phyloP scores from a whole-genome alignment of 2,797 vertebrate species.

The Anguilla pacifica region DNA sequence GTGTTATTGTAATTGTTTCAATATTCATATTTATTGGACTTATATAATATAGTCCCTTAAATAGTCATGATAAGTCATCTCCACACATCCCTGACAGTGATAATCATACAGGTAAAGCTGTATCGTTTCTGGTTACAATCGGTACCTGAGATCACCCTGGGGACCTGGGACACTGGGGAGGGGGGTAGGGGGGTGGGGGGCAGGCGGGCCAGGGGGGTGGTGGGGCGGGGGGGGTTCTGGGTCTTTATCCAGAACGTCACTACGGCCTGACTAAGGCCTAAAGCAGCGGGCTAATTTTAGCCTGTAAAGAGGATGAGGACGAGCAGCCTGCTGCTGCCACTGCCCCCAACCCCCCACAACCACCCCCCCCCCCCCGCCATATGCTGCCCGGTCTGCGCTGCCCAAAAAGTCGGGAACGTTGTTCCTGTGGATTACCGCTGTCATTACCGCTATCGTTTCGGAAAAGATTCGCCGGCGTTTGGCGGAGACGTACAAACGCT shows the following conservation, averaged over 20 bases:
- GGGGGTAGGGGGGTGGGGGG: constrained; percentile 34
- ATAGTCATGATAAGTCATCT: neutral
- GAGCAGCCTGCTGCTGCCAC: constrained; percentile 89
- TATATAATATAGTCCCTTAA: neutral
- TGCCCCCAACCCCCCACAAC: constrained; percentile 55
- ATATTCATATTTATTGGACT: neutral
- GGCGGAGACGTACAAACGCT: constrained; percentile 63
- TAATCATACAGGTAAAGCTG: neutral
- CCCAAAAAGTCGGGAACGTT: constrained; percentile 80
- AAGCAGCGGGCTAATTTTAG: constrained; percentile 95
- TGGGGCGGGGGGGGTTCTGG: no score
- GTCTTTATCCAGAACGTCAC: constrained; percentile 75
- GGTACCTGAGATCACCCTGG: neutral
- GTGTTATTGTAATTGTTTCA: neutral
- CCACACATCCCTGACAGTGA: no score
- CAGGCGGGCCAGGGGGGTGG: constrained; percentile 23
- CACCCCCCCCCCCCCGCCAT: constrained; percentile 66
- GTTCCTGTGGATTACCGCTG: constrained; percentile 72
- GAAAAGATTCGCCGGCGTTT: constrained; percentile 55
- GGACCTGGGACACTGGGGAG: no score
- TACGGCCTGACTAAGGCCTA: constrained; percentile 77
- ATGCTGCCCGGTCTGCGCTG: constrained; percentile 89
- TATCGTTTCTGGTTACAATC: neutral
- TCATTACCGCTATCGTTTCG: constrained; percentile 68
- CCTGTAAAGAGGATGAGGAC: constrained; percentile 97